Evolutionary conservation across 2,113 vertebrate species (phyloP).

Genomic region (Chinchilla lanigera): DNA sequence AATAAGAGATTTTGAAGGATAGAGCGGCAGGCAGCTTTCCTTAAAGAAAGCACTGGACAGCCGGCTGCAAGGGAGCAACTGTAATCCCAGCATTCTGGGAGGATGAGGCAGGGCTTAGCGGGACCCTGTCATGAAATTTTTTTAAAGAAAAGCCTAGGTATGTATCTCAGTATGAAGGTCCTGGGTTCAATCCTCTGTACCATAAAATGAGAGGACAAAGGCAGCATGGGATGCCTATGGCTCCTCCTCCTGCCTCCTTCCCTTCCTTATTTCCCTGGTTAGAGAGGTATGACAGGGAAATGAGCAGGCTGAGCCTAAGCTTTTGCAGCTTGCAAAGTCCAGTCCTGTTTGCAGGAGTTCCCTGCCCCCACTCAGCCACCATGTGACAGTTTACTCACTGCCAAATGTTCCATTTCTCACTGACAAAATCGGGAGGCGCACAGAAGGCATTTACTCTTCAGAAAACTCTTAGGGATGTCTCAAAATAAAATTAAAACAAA

Average conservation of each 20-base stretch:
- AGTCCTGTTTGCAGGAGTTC: background rate
- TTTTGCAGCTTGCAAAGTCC: background rate
- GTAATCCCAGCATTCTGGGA: background rate
- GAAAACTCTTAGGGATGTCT: background rate
- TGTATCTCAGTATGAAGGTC: background rate
- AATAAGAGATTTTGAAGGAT: background rate
- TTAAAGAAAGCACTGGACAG: background rate
- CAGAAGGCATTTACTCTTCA: background rate
- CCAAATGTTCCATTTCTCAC: background rate
- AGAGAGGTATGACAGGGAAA: background rate
- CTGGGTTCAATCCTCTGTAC: background rate
- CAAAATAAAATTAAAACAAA: conserved; percentile 4
- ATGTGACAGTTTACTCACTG: background rate
- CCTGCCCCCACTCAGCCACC: background rate
- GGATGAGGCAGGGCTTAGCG: background rate
- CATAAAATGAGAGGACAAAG: background rate
- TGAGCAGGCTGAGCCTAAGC: background rate
- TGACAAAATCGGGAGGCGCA: background rate
- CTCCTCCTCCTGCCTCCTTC: background rate
- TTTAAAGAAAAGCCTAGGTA: background rate
- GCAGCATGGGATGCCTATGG: background rate
- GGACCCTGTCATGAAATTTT: background rate
- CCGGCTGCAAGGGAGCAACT: background rate
- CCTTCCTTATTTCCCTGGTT: background rate
- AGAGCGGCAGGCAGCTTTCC: background rate